Percentiles rank a stretch among this genome's conserved stretches.
These are phyloP conservation scores for Limanda limanda DNA, from an alignment of 2,113 vertebrate genomes.

Conservation along the genomic window DNA sequence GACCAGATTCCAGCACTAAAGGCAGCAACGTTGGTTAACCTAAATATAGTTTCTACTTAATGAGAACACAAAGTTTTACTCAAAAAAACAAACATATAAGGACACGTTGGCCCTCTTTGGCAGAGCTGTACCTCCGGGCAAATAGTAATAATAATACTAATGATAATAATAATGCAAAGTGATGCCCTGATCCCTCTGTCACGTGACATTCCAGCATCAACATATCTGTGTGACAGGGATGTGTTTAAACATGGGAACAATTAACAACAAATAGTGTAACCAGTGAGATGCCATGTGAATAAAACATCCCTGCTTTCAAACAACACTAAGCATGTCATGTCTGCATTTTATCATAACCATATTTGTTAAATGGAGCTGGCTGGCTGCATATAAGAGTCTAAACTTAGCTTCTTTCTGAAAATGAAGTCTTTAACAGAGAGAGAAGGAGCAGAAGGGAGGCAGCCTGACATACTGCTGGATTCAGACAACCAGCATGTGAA, in stretches of 20 bases:
- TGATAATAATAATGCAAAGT: neutral
- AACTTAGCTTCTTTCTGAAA: neutral
- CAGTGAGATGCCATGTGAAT: too few relatives aligned
- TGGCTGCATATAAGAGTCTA: too few relatives aligned
- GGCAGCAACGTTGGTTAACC: neutral
- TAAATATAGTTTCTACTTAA: conserved; percentile 5
- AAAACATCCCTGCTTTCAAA: too few relatives aligned
- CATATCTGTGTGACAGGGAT: neutral
- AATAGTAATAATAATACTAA: neutral
- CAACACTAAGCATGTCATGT: too few relatives aligned
- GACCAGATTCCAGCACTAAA: conserved; percentile 3
- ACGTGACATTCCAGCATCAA: neutral
- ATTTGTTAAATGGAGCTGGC: too few relatives aligned
- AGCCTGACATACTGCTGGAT: neutral
- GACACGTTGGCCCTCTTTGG: too few relatives aligned
- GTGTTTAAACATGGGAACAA: too few relatives aligned
- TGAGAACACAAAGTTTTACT: neutral
- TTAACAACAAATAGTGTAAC: too few relatives aligned
- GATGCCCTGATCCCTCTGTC: neutral
- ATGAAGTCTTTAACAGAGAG: neutral
- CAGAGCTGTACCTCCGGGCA: neutral
- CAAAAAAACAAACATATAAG: too few relatives aligned
- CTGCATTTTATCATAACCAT: too few relatives aligned
- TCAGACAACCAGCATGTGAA: neutral
- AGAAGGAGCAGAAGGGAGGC: neutral